These are phyloP conservation scores for Spea multiplicata DNA, from an alignment of 2,113 vertebrate genomes.

Conservation along the genomic window DNA sequence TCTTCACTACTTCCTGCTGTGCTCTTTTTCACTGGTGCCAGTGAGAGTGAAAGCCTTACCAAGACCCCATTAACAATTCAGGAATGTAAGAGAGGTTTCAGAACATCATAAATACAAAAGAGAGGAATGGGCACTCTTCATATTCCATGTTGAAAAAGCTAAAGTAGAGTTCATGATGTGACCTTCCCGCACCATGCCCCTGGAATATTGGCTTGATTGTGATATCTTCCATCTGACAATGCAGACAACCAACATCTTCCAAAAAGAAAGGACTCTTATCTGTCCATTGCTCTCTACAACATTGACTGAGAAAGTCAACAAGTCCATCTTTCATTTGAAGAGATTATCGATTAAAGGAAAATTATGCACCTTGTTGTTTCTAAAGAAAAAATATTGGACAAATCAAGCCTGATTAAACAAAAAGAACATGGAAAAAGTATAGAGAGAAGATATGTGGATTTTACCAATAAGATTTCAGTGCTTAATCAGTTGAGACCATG, in stretches of 20 bases:
- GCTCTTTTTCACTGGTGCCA: conserved; percentile 32
- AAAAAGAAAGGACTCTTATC: conserved; percentile 1
- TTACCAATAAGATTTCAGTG: conserved; percentile 8
- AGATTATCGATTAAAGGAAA: conserved; percentile 24
- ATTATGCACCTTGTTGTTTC: conserved; percentile 17
- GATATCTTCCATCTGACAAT: background rate
- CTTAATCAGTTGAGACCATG: conserved; percentile 14
- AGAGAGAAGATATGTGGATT: conserved; percentile 8
- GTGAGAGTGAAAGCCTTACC: conserved; percentile 34
- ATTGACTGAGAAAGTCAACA: no score
- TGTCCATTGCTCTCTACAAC: background rate
- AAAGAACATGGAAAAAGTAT: conserved; percentile 6
- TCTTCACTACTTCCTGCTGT: conserved; percentile 26
- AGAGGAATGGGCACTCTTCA: background rate
- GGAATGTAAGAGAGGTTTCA: conserved; percentile 31
- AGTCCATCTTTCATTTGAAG: background rate
- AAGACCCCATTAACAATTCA: conserved; percentile 24
- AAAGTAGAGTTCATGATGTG: background rate
- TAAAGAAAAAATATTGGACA: background rate
- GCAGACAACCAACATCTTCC: background rate
- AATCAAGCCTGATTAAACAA: conserved; percentile 4
- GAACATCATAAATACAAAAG: background rate
- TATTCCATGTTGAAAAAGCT: background rate
- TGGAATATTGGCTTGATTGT: background rate
- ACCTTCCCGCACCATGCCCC: background rate